Evolutionary conservation across 2,888 invertebrate species (phyloP).

Genomic region (Sipha maydis): DNA sequence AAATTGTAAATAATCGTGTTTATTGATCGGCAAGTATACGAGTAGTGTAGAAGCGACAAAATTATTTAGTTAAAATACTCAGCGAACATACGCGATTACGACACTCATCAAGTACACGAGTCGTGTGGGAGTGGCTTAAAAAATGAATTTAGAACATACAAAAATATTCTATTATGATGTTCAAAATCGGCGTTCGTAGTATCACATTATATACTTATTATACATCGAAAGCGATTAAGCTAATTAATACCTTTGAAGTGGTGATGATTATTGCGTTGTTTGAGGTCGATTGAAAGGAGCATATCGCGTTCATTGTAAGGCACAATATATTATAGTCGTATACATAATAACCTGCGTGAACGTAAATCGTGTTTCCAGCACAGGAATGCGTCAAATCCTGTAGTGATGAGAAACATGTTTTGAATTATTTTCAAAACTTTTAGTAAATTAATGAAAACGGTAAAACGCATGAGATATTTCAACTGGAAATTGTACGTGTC

Average conservation of each 20-base stretch:
- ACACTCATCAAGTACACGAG: too few species aligned
- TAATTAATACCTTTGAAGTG: not conserved
- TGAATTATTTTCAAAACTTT: not conserved
- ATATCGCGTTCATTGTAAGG: not conserved
- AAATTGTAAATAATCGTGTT: too few species aligned
- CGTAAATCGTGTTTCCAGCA: not conserved
- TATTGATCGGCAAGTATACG: too few species aligned
- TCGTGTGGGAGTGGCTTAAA: too few species aligned
- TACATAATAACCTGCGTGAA: not conserved
- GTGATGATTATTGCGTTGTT: not conserved
- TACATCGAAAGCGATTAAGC: not conserved
- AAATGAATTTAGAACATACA: too few species aligned
- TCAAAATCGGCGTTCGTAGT: too few species aligned
- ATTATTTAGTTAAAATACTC: too few species aligned
- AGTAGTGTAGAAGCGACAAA: too few species aligned
- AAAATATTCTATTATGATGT: too few species aligned
- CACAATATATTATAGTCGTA: not conserved
- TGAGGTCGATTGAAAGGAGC: not conserved
- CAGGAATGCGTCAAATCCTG: not conserved
- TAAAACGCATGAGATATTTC: not conserved
- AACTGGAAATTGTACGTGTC: not conserved
- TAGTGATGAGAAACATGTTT: not conserved
- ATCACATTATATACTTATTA: too few species aligned
- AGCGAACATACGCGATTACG: too few species aligned
- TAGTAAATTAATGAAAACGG: constrained; percentile 4